Evolutionary conservation across 2,888 invertebrate species (phyloP).

Genomic region (Sisyra nigra): DNA sequence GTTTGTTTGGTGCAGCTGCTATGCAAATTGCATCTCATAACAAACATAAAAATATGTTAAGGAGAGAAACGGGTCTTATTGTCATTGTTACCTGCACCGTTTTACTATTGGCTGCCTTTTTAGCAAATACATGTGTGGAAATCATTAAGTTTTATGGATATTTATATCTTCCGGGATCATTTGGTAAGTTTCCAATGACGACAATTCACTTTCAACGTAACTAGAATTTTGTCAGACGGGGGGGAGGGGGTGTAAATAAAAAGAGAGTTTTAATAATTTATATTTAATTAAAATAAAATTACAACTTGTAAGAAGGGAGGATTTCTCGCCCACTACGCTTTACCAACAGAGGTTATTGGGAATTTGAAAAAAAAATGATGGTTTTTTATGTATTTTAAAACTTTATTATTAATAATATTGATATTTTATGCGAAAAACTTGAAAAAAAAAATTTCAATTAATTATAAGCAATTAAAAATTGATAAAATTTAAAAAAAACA

Average conservation of each 20-base stretch:
- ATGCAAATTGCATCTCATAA: conserved; percentile 70
- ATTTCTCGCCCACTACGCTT: too few relatives aligned
- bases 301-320: background rate
- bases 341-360: too few relatives aligned
- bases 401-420: too few relatives aligned
- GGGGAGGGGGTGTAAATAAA: background rate
- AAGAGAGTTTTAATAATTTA: background rate
- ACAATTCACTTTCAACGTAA: too few relatives aligned
- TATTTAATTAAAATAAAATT: background rate
- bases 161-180: conserved; percentile 65
- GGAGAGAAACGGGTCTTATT: conserved; percentile 48
- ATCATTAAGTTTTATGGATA: conserved; percentile 60
- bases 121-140: conserved; percentile 70
- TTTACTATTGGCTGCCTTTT: conserved; percentile 55
- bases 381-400: too few relatives aligned
- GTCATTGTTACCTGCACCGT: conserved; percentile 58
- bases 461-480: too few relatives aligned
- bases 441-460: too few relatives aligned
- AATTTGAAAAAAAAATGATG: too few relatives aligned
- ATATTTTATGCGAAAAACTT: too few relatives aligned
- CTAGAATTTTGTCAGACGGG: too few relatives aligned
- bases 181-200: conserved; percentile 50
- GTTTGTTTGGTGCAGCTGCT: conserved; percentile 59
- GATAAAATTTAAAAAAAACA: too few relatives aligned
- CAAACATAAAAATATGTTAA: conserved; percentile 44